phyloP scores from a whole-genome alignment of 1,140 invertebrate species.

The Parasteatoda tepidariorum region DNA sequence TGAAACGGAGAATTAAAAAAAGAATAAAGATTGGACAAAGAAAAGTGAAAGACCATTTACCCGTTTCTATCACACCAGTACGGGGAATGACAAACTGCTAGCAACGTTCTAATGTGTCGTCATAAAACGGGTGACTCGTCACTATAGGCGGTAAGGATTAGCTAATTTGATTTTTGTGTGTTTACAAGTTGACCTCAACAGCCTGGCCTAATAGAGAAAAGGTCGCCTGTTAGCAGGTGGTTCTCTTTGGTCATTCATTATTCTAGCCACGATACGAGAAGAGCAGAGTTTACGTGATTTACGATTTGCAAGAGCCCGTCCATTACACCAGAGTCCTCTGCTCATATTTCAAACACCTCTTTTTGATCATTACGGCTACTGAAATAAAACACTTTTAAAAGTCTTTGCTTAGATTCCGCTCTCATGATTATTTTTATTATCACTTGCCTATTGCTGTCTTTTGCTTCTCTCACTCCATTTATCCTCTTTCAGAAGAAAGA shows the following conservation, averaged over 20 bases:
- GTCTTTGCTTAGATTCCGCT: constrained; percentile 10
- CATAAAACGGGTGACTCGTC: constrained; percentile 54
- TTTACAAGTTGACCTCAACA: constrained; percentile 57
- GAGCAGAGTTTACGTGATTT: constrained; percentile 48
- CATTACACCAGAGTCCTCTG: constrained; percentile 37
- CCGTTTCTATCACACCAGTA: constrained; percentile 6
- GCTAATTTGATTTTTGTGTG: constrained; percentile 60
- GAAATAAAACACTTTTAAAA: constrained; percentile 58
- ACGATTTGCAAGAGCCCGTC: constrained; percentile 53
- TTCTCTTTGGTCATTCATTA: constrained; percentile 55
- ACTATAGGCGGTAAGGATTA: constrained; percentile 59
- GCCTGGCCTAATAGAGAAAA: constrained; percentile 24
- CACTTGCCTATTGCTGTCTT: constrained; percentile 55
- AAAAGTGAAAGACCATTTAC: constrained; percentile 24
- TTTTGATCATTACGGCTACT: constrained; percentile 56
- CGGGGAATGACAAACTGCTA: constrained; percentile 52
- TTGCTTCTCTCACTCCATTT: constrained; percentile 49
- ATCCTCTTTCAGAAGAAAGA: constrained; percentile 46
- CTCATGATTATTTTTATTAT: constrained; percentile 33
- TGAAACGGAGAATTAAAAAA: constrained; percentile 23
- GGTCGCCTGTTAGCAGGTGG: constrained; percentile 58
- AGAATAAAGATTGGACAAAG: constrained; percentile 9
- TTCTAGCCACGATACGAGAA: constrained; percentile 54
- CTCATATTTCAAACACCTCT: constrained; percentile 60
- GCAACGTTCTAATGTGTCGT: constrained; percentile 48